Base-by-base conservation (phyloP, 2,113 vertebrate species). In the Onychostoma macrolepis region DNA sequence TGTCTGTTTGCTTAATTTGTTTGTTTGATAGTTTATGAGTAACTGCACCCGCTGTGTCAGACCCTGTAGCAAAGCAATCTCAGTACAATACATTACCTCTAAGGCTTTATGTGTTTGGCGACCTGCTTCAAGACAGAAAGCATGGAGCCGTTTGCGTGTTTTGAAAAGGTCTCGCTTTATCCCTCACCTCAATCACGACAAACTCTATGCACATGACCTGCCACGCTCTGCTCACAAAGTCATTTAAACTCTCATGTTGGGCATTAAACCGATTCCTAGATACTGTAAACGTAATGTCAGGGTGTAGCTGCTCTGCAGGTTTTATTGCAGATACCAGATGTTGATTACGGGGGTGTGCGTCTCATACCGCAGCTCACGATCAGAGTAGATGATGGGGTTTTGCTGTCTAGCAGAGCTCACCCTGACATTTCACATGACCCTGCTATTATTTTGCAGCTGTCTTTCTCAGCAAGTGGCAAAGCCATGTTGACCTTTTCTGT, bases 121-220 rank as follows among this genome's bases (percentile, higher is more conserved):
- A 84, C 83, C 33, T 56, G 15, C 74, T 74, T 33, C n/a, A 56
- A 45, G 43, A 83, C 38, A 15, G 63, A 38, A 65, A 71, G 65
- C 43, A n/a, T 36, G 43, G 19, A 71, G 65, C 19, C 19, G 6
- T 83, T 71, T 4, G 3, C 19, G 11, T 12, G 21, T 15, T 84
- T 33, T 36, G 24, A 10, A 84, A 74, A 84, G 67, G 83, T 84
- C 83, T 84, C 28, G 33, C 69, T 84, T 84, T 41, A 75, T 84
- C 48, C 82, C 50, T 84, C 83, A 84, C 83, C 83, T 84, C 83
- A 84, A 84, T 84, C 83, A 84, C 2, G 21, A 41, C 83, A 75
- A 74, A 28, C 83, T 58, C 83, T 41, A 58, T 58, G 48, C 83
- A 84, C 69, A 84, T 58, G 69, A 58, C 83, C 83, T 58, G 83